Conservation (phyloP, 1,140 invertebrate species). For the Scaptomyza hsui region DNA sequence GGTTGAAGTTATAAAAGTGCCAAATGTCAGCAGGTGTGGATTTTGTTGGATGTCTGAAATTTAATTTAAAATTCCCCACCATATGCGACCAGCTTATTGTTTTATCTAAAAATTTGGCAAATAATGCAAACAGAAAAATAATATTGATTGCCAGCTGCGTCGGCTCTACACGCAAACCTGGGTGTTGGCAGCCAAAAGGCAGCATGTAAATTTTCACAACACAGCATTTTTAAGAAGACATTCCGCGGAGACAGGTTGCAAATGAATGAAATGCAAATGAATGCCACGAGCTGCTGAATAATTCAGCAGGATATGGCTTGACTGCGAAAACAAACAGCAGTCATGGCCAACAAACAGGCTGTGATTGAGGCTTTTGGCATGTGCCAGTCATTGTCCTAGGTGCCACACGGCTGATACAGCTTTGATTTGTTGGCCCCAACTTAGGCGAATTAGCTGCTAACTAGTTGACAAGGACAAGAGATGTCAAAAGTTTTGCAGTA, state of each 20-base stretch:
- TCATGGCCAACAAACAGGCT: slow-evolving; percentile 69
- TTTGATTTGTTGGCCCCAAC: slow-evolving; percentile 58
- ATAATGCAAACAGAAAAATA: slow-evolving; percentile 49
- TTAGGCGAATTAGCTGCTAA: slow-evolving; percentile 27
- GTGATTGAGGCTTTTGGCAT: slow-evolving; percentile 70
- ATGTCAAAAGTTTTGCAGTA: slow-evolving; percentile 28
- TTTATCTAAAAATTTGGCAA: slow-evolving; percentile 19
- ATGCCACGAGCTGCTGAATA: slow-evolving; percentile 60
- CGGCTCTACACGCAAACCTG: slow-evolving; percentile 35
- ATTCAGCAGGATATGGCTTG: slow-evolving; percentile 65
- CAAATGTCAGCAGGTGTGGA: not conserved
- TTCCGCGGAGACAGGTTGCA: slow-evolving; percentile 48
- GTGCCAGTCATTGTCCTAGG: slow-evolving; percentile 56
- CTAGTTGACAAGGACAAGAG: slow-evolving; percentile 14
- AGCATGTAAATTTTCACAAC: slow-evolving; percentile 58
- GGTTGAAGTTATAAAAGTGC: slow-evolving; percentile 4
- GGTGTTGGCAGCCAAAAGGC: slow-evolving; percentile 57
- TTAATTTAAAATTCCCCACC: slow-evolving; percentile 30
- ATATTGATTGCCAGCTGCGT: slow-evolving; percentile 57
- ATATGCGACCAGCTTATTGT: slow-evolving; percentile 33
- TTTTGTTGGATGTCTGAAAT: not conserved
- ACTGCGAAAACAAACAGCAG: slow-evolving; percentile 61
- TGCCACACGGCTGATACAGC: slow-evolving; percentile 9
- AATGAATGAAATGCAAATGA: slow-evolving; percentile 72
- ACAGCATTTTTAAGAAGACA: slow-evolving; percentile 14